These are phyloP conservation scores for Lycorma delicatula DNA, from an alignment of 1,140 invertebrate species.

Conservation along the genomic window DNA sequence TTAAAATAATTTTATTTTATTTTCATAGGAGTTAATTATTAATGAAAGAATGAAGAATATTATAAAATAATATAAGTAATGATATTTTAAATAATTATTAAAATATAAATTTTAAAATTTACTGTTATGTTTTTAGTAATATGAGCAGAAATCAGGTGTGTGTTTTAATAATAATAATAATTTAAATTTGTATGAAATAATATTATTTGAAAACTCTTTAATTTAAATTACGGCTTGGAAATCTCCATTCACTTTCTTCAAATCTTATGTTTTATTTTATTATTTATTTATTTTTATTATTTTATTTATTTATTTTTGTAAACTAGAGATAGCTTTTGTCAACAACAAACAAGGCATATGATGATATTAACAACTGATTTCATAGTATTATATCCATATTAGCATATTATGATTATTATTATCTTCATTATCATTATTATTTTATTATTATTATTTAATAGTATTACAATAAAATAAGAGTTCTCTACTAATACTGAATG, in stretches of 20 bases:
- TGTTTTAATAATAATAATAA: background rate
- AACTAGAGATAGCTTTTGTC: slow-evolving; percentile 2
- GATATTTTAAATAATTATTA: background rate
- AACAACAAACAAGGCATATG: slow-evolving; percentile 1
- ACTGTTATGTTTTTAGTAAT: background rate
- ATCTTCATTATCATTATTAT: slow-evolving; percentile 2
- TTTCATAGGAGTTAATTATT: background rate
- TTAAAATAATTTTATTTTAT: background rate
- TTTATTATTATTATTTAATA: slow-evolving; percentile 6
- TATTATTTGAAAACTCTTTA: too few species aligned
- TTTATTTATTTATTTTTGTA: too few species aligned
- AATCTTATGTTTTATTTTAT: background rate
- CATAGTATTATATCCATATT: slow-evolving; percentile 3
- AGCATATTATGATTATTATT: slow-evolving; percentile 5
- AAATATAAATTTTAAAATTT: too few species aligned
- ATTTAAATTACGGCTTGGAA: too few species aligned
- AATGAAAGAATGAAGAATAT: background rate
- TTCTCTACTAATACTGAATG: slow-evolving; percentile 5
- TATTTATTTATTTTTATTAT: too few species aligned
- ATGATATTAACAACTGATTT: background rate
- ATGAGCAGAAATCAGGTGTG: slow-evolving; percentile 4
- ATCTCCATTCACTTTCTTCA: slow-evolving; percentile 1
- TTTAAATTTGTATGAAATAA: background rate
- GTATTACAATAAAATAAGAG: slow-evolving; percentile 6
- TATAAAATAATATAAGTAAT: background rate